Evolutionary conservation across 2,797 vertebrate species (phyloP), one percentile per base, ranked within the genome.

Genomic region (Melopsittacus undulatus): DNA sequence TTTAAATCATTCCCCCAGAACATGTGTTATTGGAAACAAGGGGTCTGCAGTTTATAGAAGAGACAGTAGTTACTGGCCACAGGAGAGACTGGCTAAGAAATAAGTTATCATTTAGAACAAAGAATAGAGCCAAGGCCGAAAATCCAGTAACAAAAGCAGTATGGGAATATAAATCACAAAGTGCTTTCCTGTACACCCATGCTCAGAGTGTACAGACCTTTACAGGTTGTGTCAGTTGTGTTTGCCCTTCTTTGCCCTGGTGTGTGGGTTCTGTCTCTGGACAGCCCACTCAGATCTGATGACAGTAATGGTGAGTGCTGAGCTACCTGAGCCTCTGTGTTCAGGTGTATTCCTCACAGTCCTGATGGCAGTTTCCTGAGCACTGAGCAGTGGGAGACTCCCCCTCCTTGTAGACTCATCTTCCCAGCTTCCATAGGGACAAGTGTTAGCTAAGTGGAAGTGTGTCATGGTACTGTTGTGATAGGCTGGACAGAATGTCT

Each of bases 11-110:
- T 80, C 30, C 75, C 32, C 32, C 61, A 56, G 93, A 80, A 84
- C 64, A 48, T 15, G 12, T 48, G 84, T 88, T 95, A 48, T 64
- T 83, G 79, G 79, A 67, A 91, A 63, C 23, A 26, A 74, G 88
- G 88, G 91, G 95, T 83, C 82, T 77, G 79, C 56, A 94, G 43
- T 89, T 94, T 89, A 89, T 84, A 95, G 90, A 92, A 90, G 62
- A 79, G 49, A 82, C 75, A 70, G 29, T 70, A 83, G 79, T 75
- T 90, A 89, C 1, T 91, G 89, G 77, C 95, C 93, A 90, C 84
- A 95, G 89, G 69, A 94, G 79, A 89, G 96, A 83, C 88, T 43
- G 62, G 79, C 92, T 95, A 87, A 76, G 77, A 66, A 92, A 83
- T 89, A 95, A 91, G 43, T 70, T 83, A 49, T 74, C 79, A 68